A percentile compares a stretch with the other conserved stretches of the same genome.
phyloP scores from a whole-genome alignment of 2,888 invertebrate species.

The Sialis lutaria region DNA sequence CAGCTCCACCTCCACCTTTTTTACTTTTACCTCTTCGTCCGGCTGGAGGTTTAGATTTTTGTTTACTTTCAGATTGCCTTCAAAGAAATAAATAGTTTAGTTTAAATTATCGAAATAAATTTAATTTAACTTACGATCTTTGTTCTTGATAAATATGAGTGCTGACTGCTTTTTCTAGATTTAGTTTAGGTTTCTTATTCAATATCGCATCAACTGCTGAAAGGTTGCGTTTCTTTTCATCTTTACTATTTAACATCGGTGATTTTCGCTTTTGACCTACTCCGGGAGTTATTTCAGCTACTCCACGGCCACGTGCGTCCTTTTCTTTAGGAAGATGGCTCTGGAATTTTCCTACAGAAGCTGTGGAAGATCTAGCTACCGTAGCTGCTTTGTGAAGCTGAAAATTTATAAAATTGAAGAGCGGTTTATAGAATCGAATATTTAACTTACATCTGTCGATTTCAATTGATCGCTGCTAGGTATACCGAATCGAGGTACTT shows the following conservation, averaged over 20 bases:
- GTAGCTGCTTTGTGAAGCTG: constrained; percentile 67
- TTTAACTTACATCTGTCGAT: constrained; percentile 40
- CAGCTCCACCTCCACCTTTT: constrained; percentile 23
- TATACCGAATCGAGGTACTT: constrained; percentile 68
- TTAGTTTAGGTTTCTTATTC: constrained; percentile 59
- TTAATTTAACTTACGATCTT: constrained; percentile 36
- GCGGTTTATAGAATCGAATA: not conserved
- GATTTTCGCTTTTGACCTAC: constrained; percentile 47
- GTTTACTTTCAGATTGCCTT: not conserved
- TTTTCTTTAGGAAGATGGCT: constrained; percentile 78
- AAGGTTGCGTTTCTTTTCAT: constrained; percentile 51
- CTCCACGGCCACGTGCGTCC: constrained; percentile 54
- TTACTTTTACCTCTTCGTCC: constrained; percentile 30
- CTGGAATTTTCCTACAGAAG: constrained; percentile 92
- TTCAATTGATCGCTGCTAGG: constrained; percentile 55
- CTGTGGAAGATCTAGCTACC: constrained; percentile 80
- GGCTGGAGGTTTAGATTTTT: constrained; percentile 12
- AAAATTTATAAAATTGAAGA: constrained; percentile 13
- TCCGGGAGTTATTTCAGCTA: constrained; percentile 48
- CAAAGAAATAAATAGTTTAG: not conserved
- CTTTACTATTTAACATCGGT: constrained; percentile 40
- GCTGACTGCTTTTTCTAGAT: constrained; percentile 59
- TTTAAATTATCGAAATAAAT: not conserved
- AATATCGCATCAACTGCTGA: constrained; percentile 55
- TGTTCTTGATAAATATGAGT: constrained; percentile 46